Evolutionary conservation across 2,113 vertebrate species (phyloP), one percentile per base, ranked within the genome.

Genomic region (Perccottus glenii): DNA sequence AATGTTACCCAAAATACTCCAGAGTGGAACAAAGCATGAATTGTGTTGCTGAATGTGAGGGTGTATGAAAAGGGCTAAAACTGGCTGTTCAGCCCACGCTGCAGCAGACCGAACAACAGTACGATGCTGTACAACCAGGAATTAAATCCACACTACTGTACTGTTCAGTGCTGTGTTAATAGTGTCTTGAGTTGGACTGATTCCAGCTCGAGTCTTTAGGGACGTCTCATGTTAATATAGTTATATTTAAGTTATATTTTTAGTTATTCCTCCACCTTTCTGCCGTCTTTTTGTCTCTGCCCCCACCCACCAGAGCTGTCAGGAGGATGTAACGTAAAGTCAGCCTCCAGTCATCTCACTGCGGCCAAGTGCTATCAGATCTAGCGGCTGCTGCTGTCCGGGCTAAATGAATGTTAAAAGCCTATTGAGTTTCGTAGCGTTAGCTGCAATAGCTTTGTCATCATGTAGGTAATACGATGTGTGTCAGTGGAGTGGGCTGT

Each of bases 381-480:
- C 70, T 36, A 70, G 69, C 56, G 15, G 73, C 68, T 80, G 53
- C 55, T 63, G 52, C 71, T 66, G 62, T 68, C 67, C 66, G 4
- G 74, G 80, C 73, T 80, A 80, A 82, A 85, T 75, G 74, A 87
- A 78, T 71, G 81, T 80, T 88, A 85, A 90, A 89, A 89, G 87
- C 84, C 81, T 87, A 90, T 90, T 83, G 81, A 69, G 82, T 90
- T 89, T 87, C 88, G 77, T 59, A 71, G 66, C 2, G 4, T 51
- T 15, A 48, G 70, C 78, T 75, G 69, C 77, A 75, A 19, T 53
- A 50, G 70, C 74, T 71, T 69, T 76, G 72, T 67, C 84, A 74
- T 78, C 61, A 73, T 68, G 63, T 67, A 36, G 80, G 85, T 89
- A 88, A 86, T 86, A 82, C 68, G 73, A 87, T 86, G 86, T 64